A percentile compares a stretch with the other conserved stretches of the same genome.
phyloP scores from a whole-genome alignment of 2,888 invertebrate genomes.

The Folsomia candida region DNA sequence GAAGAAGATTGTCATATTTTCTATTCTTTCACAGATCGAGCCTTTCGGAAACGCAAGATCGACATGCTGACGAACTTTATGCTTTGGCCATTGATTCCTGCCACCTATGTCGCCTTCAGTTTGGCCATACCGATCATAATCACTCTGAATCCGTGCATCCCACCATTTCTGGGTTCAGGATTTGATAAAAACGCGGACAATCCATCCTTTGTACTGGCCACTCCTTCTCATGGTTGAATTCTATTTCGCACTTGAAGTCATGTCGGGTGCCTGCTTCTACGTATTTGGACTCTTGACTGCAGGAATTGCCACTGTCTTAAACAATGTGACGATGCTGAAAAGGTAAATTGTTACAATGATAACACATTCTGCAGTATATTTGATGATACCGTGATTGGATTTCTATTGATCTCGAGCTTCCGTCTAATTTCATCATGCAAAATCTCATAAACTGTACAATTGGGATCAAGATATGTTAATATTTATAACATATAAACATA shows the following conservation, averaged over 20 bases:
- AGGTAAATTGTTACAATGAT: neutral
- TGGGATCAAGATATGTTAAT: too few species aligned
- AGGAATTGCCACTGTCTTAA: neutral
- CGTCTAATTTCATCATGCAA: too few species aligned
- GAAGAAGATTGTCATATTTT: too few species aligned
- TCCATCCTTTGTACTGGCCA: neutral
- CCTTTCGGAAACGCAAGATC: neutral
- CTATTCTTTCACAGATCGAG: neutral
- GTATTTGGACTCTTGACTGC: neutral
- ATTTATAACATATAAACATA: too few species aligned
- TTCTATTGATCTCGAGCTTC: too few species aligned
- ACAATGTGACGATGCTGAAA: neutral
- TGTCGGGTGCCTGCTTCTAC: neutral
- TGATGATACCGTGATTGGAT: too few species aligned
- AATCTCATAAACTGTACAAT: too few species aligned
- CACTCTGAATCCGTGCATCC: neutral
- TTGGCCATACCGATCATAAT: neutral
- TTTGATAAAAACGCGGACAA: neutral
- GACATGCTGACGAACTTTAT: neutral
- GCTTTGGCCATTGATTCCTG: neutral
- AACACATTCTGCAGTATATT: too few species aligned
- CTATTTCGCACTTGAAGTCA: neutral
- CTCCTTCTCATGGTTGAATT: too few species aligned
- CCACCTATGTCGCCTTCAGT: neutral
- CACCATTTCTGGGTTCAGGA: neutral